phyloP scores from a whole-genome alignment of 2,888 invertebrate species.

The Lapara coniferarum region DNA sequence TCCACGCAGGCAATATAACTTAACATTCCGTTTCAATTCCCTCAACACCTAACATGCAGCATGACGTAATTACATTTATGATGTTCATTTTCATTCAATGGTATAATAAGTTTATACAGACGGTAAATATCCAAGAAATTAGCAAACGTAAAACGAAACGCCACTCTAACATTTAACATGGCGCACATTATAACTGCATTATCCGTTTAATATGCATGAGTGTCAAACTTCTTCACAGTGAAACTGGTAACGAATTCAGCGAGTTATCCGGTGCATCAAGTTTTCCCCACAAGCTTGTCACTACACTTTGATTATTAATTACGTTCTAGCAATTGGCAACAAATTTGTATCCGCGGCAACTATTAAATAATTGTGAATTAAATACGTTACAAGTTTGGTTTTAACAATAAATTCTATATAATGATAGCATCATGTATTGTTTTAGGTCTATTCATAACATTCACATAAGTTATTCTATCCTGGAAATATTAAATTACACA shows the following conservation, averaged over 20 bases:
- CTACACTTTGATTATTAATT: constrained; percentile 32
- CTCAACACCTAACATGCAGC: constrained; percentile 1
- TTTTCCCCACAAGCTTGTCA: constrained; percentile 55
- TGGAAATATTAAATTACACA: too few relatives aligned
- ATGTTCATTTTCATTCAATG: constrained; percentile 4
- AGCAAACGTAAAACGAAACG: constrained; percentile 60
- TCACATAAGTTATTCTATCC: too few relatives aligned
- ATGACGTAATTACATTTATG: constrained; percentile 7
- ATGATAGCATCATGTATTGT: too few relatives aligned
- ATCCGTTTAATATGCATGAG: constrained; percentile 77
- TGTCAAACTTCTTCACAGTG: constrained; percentile 64
- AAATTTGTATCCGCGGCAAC: constrained; percentile 32
- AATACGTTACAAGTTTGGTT: neutral
- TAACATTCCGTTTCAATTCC: neutral
- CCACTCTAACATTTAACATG: constrained; percentile 57
- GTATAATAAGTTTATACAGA: constrained; percentile 16
- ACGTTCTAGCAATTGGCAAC: constrained; percentile 38
- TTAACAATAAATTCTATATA: neutral
- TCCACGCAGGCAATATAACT: too few relatives aligned
- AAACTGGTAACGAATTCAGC: constrained; percentile 67
- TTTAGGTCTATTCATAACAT: too few relatives aligned
- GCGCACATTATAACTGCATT: constrained; percentile 76
- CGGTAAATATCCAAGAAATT: constrained; percentile 54
- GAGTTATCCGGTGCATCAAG: constrained; percentile 63
- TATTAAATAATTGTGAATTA: neutral